Evolutionary conservation across 2,113 vertebrate genomes (phyloP).

Genomic region (Lampris incognitus): DNA sequence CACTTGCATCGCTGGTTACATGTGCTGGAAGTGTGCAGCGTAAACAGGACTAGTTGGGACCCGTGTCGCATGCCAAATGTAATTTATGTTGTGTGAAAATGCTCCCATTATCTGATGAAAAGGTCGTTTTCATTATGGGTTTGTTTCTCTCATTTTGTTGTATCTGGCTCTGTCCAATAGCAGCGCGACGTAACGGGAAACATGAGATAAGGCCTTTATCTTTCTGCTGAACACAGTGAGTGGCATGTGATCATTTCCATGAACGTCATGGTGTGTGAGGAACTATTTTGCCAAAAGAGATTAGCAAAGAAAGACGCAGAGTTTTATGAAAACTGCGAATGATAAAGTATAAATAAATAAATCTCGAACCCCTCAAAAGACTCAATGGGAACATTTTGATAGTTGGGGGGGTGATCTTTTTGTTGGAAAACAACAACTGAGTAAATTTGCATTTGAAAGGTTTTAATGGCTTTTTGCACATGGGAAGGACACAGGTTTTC

Average conservation of each 20-base stretch:
- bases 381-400: background rate
- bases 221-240: slow-evolving; percentile 48
- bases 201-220: slow-evolving; percentile 53
- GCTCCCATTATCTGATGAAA: slow-evolving; percentile 55
- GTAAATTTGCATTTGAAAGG: background rate
- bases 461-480: background rate
- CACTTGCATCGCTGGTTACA: background rate
- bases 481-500: slow-evolving; percentile 2
- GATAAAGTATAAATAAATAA: background rate
- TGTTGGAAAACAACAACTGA: background rate
- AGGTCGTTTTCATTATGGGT: background rate
- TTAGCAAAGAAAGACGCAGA: background rate
- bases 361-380: background rate
- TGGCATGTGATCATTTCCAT: slow-evolving; percentile 43
- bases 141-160: slow-evolving; percentile 50
- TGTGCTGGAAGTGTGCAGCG: background rate
- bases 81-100: slow-evolving; percentile 39
- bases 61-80: background rate
- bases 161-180: slow-evolving; percentile 35
- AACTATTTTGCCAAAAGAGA: slow-evolving; percentile 23
- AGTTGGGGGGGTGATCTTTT: background rate
- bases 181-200: slow-evolving; percentile 28
- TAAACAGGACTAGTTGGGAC: slow-evolving; percentile 13
- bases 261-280: slow-evolving; percentile 10
- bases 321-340: too few species aligned